Percentiles rank a stretch among this genome's conserved stretches.
These are phyloP conservation scores for Ceraclea dissimilis DNA, from an alignment of 2,888 invertebrate species.

Conservation along the genomic window DNA sequence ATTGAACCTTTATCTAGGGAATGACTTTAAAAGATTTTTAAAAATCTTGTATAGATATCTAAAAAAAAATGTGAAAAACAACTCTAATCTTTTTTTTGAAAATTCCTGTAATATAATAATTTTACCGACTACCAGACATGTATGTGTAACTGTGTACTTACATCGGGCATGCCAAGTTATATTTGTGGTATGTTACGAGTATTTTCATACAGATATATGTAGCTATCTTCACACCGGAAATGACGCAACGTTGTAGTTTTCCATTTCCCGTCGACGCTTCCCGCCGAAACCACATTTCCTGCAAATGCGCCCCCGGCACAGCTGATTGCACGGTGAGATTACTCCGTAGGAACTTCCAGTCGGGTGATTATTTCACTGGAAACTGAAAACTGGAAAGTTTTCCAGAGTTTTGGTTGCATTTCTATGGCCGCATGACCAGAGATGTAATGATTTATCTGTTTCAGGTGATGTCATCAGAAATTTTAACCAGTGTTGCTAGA, in stretches of 20 bases:
- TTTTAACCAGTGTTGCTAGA: too few relatives aligned
- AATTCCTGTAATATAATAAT: too few relatives aligned
- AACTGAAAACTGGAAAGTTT: neutral
- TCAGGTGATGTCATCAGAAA: neutral
- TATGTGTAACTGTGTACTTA: too few relatives aligned
- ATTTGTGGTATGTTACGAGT: neutral
- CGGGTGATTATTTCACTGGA: neutral
- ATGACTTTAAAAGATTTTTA: too few relatives aligned
- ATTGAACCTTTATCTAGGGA: too few relatives aligned
- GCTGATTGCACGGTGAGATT: conserved; percentile 12
- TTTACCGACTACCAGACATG: too few relatives aligned
- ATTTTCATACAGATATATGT: neutral
- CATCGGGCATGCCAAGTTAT: neutral
- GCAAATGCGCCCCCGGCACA: conserved; percentile 15
- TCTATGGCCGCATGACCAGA: neutral
- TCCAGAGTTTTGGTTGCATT: neutral
- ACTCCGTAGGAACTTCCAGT: conserved; percentile 3
- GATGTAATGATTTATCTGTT: neutral
- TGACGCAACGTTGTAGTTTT: conserved; percentile 22
- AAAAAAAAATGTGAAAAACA: too few relatives aligned
- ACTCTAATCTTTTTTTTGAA: too few relatives aligned
- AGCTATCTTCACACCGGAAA: conserved; percentile 9
- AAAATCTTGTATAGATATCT: too few relatives aligned
- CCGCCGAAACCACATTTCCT: conserved; percentile 19
- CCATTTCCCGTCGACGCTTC: conserved; percentile 21